phyloP scores from a whole-genome alignment of 2,888 invertebrate species.

The Eupithecia subfuscata region DNA sequence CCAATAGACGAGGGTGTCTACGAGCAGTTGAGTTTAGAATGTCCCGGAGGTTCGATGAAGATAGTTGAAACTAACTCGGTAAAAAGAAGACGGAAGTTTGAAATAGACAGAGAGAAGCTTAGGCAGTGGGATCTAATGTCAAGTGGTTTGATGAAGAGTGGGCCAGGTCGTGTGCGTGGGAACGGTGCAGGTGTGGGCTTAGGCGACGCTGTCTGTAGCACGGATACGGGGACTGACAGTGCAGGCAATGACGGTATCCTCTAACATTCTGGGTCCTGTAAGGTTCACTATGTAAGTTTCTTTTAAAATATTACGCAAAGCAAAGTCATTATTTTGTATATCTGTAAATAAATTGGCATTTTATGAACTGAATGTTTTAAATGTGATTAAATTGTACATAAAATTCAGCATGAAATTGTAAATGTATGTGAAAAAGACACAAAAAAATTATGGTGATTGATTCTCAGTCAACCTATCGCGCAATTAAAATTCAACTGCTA shows the following conservation, averaged over 20 bases:
- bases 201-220: conserved; percentile 70
- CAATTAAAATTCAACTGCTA: not conserved
- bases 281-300: conserved; percentile 80
- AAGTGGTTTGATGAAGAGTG: conserved; percentile 88
- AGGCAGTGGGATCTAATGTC: conserved; percentile 96
- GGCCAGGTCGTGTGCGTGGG: conserved; percentile 72
- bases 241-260: conserved; percentile 82
- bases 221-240: conserved; percentile 76
- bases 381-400: conserved; percentile 74
- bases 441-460: not conserved
- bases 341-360: conserved; percentile 68
- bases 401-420: conserved; percentile 65
- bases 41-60: conserved; percentile 51
- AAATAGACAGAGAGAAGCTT: conserved; percentile 92
- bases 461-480: not conserved
- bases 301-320: conserved; percentile 72
- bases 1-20: conserved; percentile 83
- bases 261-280: conserved; percentile 77
- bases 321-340: conserved; percentile 69
- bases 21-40: conserved; percentile 81
- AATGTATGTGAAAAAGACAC: conserved; percentile 30
- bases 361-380: conserved; percentile 48
- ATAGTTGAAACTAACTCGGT: conserved; percentile 32
- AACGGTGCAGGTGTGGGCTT: conserved; percentile 64
- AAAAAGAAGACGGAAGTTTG: conserved; percentile 77